Evolutionary conservation across 2,888 invertebrate genomes (phyloP).

Genomic region (Malthinus flaveolus): DNA sequence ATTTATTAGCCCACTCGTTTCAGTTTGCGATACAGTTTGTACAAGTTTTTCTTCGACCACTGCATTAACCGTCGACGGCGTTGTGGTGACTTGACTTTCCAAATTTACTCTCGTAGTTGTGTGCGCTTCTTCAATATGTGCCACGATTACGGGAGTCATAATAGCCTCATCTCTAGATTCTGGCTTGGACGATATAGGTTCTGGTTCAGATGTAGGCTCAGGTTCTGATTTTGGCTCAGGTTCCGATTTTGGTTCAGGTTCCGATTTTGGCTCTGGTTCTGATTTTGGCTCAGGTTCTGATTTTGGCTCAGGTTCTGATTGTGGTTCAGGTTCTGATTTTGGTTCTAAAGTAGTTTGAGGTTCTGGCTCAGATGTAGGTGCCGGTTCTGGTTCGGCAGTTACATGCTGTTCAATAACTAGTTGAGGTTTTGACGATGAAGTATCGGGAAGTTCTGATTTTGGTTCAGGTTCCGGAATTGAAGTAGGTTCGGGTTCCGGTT

Average conservation of each 20-base stretch:
- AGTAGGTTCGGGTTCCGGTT: constrained; percentile 48
- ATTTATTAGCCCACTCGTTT: no score
- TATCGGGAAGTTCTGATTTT: constrained; percentile 49
- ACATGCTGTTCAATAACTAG: constrained; percentile 36
- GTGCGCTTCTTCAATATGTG: not conserved
- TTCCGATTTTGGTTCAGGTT: constrained; percentile 25
- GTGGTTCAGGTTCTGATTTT: constrained; percentile 35
- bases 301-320: constrained; percentile 49
- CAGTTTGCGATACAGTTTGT: no score
- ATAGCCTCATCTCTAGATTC: not conserved
- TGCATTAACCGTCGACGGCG: no score
- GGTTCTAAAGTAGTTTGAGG: not conserved
- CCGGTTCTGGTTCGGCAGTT: constrained; percentile 38
- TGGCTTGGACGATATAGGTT: not conserved
- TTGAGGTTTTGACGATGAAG: constrained; percentile 49
- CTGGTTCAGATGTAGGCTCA: constrained; percentile 32
- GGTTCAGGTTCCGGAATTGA: constrained; percentile 27
- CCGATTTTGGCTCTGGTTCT: constrained; percentile 25
- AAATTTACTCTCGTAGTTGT: not conserved
- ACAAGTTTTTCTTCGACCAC: no score
- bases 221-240: constrained; percentile 40
- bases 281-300: constrained; percentile 38
- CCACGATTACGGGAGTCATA: constrained; percentile 10
- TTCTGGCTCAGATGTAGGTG: constrained; percentile 35
- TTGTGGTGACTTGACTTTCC: no score